Base-by-base conservation (phyloP, 2,797 vertebrate species). In the Oreonectes daqikongensis region DNA sequence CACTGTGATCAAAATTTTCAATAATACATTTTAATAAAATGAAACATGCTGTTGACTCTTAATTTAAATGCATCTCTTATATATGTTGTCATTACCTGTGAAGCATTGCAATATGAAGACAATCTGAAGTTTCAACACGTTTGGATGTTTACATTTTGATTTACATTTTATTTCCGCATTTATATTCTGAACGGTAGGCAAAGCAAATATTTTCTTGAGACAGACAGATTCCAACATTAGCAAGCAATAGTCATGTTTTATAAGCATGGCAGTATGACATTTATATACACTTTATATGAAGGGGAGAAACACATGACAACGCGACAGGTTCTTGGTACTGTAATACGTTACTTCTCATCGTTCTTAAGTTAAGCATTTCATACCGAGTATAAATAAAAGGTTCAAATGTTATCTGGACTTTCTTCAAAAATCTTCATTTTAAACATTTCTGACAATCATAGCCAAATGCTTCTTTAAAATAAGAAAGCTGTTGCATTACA, bases 271-370 rank as follows among this genome's bases (percentile, higher is more conserved):
- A 80, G 75, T 75, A 79, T 60, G 86, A 91, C 85, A 86, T 79
- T 89, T 88, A 87, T 89, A 79, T 84, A 89, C 86, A 88, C 83
- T 88, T 83, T 83, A 72, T 38, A 48, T 53, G 79, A 69, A 69
- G 57, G 14, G 24, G 53, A 26, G 81, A 79, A 77, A 75, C 48
- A 82, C 76, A 74, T 82, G 46, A 42, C 63, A 80, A 81, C 72
- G 72, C 63, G 63, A 63, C 28, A 40, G 28, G 15, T 61, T 9
- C n/a, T 26, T 22, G 11, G n/a, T 12, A n/a, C n/a, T n/a, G n/a
- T n/a, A 15, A 65, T 14, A 65, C 8, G 35, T 35, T 60, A 68
- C 26, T 9, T n/a, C n/a, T 72, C n/a, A 30, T 44, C 18, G 22
- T 72, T 61, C 7, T 11, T 28, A 17, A 73, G 32, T 20, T 12